Conservation (phyloP, 1,140 invertebrate species). For the Yoshiicerus persimilis region DNA sequence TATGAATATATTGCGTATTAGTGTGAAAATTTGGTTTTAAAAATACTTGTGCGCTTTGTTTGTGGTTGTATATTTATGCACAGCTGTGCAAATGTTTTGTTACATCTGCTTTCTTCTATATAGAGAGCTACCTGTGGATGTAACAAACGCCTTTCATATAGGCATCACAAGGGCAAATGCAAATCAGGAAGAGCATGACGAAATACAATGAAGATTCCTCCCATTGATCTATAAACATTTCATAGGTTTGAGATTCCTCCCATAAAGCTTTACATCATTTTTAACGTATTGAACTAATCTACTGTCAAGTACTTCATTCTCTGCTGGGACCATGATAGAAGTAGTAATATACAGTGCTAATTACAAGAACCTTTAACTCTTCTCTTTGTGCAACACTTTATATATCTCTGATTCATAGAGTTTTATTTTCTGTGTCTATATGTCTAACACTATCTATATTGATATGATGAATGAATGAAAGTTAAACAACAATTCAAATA, state of each 20-base stretch:
- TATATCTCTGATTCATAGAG: too few relatives aligned
- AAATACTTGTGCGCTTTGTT: background rate
- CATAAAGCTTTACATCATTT: background rate
- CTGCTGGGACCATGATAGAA: too few relatives aligned
- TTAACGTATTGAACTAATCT: background rate
- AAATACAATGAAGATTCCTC: background rate
- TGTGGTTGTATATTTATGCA: background rate
- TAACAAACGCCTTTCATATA: background rate
- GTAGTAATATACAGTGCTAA: background rate
- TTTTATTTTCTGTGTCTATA: too few relatives aligned
- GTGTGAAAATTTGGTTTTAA: too few relatives aligned
- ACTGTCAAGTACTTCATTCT: background rate
- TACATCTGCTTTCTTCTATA: background rate
- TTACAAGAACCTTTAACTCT: background rate
- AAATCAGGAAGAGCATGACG: background rate
- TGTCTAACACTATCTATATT: too few relatives aligned
- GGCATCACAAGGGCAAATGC: background rate
- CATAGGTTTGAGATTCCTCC: background rate
- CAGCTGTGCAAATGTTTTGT: background rate
- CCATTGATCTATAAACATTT: background rate
- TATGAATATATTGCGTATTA: too few relatives aligned
- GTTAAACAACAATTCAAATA: too few relatives aligned
- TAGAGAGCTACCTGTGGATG: background rate
- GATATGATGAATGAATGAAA: too few relatives aligned
- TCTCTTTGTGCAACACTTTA: too few relatives aligned